Base-by-base conservation (phyloP, 2,888 invertebrate genomes). In the Lottia gigantea region DNA sequence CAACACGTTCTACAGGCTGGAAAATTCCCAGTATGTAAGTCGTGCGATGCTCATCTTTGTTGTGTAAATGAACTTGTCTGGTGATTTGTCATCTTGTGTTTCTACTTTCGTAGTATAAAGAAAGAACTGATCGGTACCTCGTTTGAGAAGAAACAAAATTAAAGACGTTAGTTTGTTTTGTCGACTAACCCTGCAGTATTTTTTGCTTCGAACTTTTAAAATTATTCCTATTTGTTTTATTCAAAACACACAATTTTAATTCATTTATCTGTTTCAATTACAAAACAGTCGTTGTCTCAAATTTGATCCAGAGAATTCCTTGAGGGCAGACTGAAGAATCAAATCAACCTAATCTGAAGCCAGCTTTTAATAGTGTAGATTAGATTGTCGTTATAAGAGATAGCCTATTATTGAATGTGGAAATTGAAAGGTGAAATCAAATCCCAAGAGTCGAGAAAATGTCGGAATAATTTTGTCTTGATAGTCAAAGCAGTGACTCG, bases 321-420 rank as follows among this genome's bases (percentile, higher is more conserved):
- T 4, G 40, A 40, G 11, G 11, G 11, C 40, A 40, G 40, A 40
- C 11, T 40, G 40, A 8, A 4, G 7, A 40, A 40, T 40, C 11
- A 40, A 40, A 40, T 11, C 11, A 40, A 40, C 40, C 40, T 40
- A 40, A 40, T 40, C 40, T 40, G 40, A 55, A 55, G 55, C 55
- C 55, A 55, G 19, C 55, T 23, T 23, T 55, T 55, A 23, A 55
- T 19, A 19, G 55, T 23, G 55, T 55, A 55, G 55, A 55, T 55
- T 55, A 55, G 55, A 55, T 55, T 55, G 55, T 55, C 55, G 55
- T 55, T 55, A 55, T 23, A 55, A 55, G 55, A 55, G 55, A 23
- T 16, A 23, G 55, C 19, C 55, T 23, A 23, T 55, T 55, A 55
- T 55, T 55, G 55, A 55, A 55, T 23, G 55, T 55, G 55, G 55